Conservation (phyloP, 2,888 invertebrate genomes). For the Tenodera sinensis region DNA sequence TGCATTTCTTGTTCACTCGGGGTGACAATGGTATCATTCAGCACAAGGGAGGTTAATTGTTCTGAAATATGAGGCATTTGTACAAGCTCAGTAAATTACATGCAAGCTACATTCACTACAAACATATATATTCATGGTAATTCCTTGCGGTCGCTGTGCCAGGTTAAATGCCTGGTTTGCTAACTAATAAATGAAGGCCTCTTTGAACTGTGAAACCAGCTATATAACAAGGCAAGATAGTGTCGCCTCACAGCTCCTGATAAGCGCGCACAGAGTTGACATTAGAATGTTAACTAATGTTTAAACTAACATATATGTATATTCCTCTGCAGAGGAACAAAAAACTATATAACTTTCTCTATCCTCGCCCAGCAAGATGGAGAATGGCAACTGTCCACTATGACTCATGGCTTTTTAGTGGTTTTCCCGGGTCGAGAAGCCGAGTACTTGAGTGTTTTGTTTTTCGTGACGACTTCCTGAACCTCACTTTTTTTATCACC, state of each 20-base stretch:
- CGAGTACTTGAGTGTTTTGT: too few relatives aligned
- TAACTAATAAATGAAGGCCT: neutral
- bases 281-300: too few relatives aligned
- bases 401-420: too few relatives aligned
- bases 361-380: too few relatives aligned
- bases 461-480: too few relatives aligned
- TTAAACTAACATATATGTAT: too few relatives aligned
- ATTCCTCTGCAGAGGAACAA: too few relatives aligned
- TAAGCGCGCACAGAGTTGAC: too few relatives aligned
- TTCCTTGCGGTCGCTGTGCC: neutral
- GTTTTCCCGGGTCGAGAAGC: too few relatives aligned
- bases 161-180: neutral
- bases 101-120: neutral
- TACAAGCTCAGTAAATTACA: neutral
- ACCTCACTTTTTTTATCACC: too few relatives aligned
- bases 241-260: neutral
- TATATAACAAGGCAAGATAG: neutral
- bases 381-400: too few relatives aligned
- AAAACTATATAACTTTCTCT: too few relatives aligned
- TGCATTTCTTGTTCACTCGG: neutral
- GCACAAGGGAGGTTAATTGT: neutral
- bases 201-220: neutral
- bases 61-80: neutral
- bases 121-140: neutral
- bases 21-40: neutral